Conservation (phyloP, 1,140 invertebrate species). For the Uloborus diversus region DNA sequence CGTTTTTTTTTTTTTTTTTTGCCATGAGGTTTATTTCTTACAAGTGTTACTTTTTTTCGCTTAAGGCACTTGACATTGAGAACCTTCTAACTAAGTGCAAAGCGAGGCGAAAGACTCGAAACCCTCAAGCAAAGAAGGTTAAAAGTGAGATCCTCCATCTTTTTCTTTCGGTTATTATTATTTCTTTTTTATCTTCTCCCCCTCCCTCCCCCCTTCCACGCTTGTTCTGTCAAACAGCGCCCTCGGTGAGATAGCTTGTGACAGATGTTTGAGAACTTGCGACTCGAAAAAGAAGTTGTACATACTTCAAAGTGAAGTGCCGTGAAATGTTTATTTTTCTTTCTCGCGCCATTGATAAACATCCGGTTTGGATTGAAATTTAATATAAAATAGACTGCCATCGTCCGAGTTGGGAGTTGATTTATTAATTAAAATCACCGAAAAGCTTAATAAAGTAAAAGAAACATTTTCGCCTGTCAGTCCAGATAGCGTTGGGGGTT, state of each 20-base stretch:
- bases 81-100: constrained; percentile 30
- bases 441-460: no score
- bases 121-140: background rate
- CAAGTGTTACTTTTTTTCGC: constrained; percentile 28
- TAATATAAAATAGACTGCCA: no score
- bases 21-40: background rate
- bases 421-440: no score
- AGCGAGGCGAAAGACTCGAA: background rate
- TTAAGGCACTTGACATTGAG: constrained; percentile 22
- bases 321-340: background rate
- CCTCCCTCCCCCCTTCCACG: background rate
- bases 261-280: constrained; percentile 42
- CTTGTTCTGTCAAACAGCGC: constrained; percentile 11
- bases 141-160: background rate
- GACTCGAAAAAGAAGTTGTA: background rate
- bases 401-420: no score
- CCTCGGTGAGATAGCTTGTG: constrained; percentile 29
- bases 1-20: constrained; percentile 6
- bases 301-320: background rate
- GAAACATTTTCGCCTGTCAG: no score
- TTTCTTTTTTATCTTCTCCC: background rate
- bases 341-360: no score
- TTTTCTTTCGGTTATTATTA: no score
- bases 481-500: no score
- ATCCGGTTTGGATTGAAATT: no score